phyloP scores from a whole-genome alignment of 2,113 vertebrate genomes.

The Hylia prasina region DNA sequence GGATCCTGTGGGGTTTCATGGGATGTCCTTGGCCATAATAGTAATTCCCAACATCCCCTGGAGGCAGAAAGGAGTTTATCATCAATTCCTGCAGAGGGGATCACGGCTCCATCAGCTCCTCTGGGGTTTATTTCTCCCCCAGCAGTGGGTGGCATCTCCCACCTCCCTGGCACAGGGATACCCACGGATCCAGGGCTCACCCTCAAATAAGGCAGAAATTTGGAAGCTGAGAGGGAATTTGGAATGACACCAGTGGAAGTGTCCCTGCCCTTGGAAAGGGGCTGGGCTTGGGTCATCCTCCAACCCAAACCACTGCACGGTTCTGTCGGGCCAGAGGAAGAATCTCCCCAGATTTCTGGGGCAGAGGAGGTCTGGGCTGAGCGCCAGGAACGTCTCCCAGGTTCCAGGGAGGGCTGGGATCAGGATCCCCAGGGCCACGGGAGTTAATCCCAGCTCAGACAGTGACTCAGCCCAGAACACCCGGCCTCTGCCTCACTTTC shows the following conservation, averaged over 20 bases:
- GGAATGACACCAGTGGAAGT: neutral
- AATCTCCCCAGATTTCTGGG: neutral
- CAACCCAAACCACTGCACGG: fast-evolving
- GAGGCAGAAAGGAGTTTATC: neutral
- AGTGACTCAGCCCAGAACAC: neutral
- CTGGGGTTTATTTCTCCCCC: neutral
- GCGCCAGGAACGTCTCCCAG: neutral
- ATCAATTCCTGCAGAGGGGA: neutral
- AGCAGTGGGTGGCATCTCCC: neutral
- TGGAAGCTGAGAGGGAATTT: neutral
- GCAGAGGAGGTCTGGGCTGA: neutral
- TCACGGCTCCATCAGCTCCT: neutral
- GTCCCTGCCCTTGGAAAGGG: neutral
- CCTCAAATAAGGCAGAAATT: neutral
- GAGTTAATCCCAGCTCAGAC: neutral
- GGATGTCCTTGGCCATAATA: constrained; percentile 98
- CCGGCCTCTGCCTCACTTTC: neutral
- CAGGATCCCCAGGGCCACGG: neutral
- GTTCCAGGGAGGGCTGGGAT: neutral
- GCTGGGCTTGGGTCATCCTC: neutral
- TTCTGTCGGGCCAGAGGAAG: fast-evolving
- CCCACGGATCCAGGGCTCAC: neutral
- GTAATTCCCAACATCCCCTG: constrained; percentile 97
- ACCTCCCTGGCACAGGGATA: neutral
- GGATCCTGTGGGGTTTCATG: constrained; percentile 98